Evolutionary conservation across 2,888 invertebrate genomes (phyloP), one percentile per base, ranked within the genome.

Genomic region (Aphrophora alni): DNA sequence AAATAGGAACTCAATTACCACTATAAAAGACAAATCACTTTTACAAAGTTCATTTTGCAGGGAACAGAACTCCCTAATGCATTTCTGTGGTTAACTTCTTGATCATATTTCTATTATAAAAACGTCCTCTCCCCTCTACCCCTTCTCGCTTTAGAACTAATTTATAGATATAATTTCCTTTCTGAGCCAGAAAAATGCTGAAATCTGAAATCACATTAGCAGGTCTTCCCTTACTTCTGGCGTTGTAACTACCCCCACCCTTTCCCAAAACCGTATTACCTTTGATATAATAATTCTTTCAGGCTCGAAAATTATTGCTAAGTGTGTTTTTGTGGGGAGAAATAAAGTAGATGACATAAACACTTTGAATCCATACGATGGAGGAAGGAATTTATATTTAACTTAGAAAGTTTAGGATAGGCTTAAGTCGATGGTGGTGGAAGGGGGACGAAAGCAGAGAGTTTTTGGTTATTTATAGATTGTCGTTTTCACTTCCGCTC

Each of bases 81-180:
- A 59, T 59, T 59, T 59, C 59, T 59, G 59, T 59, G 59, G 59
- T 59, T 59, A 59, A 59, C 59, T 59, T 59, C 59, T 59, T 59
- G 21, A 21, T 59, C 59, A 59, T 59, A 59, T 59, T 59, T 59
- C 59, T 59, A 21, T 59, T 59, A 59, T 44, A 44, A 44, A 44
- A 44, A 44, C 44, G 44, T 17, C 44, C 44, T 12, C 14, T 14
- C 44, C 44, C 14, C 14, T 44, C 44, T 4, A n/a, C 59, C 59
- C 59, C 59, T 59, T 21, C 59, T 21, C 59, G 59, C 21, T 59
- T 59, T 59, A 59, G 59, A 59, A 59, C 59, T 59, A 59, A 59
- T 59, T 59, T 59, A 59, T 59, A 59, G 59, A 59, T 59, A 59
- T 59, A 59, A 59, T 59, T 59, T 59, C 59, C 59, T 59, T 59